Evolutionary conservation across 2,113 vertebrate species (phyloP).

Genomic region (Gymnobelideus leadbeateri): DNA sequence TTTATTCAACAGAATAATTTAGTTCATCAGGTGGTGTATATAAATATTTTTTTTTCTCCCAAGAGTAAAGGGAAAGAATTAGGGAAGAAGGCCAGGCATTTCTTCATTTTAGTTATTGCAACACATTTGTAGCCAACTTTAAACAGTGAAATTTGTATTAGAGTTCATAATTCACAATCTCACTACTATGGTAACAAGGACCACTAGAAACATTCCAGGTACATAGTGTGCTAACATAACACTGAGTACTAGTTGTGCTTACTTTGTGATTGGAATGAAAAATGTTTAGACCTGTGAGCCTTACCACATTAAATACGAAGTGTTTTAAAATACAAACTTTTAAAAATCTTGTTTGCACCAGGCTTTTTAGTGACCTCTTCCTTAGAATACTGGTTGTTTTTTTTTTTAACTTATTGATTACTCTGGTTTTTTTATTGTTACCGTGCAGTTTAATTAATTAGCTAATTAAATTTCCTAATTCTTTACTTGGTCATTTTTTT

Average conservation of each 20-base stretch:
- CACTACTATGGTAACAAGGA: constrained; percentile 29
- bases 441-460: constrained; percentile 56
- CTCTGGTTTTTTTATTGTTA: constrained; percentile 52
- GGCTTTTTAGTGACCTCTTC: constrained; percentile 31
- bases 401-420: constrained; percentile 61
- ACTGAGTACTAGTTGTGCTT: constrained; percentile 19
- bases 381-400: constrained; percentile 50
- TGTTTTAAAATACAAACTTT: constrained; percentile 52
- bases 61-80: constrained; percentile 32
- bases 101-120: constrained; percentile 51
- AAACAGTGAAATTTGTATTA: constrained; percentile 50
- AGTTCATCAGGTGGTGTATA: constrained; percentile 8
- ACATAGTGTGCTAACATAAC: constrained; percentile 26
- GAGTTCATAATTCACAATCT: constrained; percentile 48
- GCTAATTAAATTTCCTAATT: constrained; percentile 46
- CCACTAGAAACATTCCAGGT: constrained; percentile 39
- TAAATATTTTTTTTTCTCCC: constrained; percentile 9
- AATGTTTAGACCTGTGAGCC: constrained; percentile 59
- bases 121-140: constrained; percentile 36
- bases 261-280: constrained; percentile 46
- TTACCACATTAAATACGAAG: constrained; percentile 38
- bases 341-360: constrained; percentile 49
- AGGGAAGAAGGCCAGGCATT: constrained; percentile 33
- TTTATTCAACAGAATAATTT: constrained; percentile 51
- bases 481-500: constrained; percentile 47